Conservation (phyloP, 2,888 invertebrate species). For the Pandemis cinnamomeana region DNA sequence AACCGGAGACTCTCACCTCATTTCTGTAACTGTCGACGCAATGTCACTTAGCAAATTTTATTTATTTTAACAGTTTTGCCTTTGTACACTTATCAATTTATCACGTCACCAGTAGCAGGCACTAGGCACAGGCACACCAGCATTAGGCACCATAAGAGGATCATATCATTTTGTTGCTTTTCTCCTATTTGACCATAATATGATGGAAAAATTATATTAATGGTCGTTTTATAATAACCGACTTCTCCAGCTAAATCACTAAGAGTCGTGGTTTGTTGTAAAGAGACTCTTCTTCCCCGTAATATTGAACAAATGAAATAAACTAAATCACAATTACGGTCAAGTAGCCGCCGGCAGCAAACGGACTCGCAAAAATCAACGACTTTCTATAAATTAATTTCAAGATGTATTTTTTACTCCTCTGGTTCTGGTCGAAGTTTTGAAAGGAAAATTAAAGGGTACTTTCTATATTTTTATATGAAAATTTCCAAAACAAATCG, state of each 20-base stretch:
- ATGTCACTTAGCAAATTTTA: constrained; percentile 42
- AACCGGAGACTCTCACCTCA: not conserved
- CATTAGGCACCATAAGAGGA: no score
- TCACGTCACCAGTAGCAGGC: no score
- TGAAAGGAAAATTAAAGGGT: no score
- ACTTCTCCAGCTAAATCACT: not conserved
- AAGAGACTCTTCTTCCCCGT: not conserved
- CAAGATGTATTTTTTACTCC: not conserved
- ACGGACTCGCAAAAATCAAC: not conserved
- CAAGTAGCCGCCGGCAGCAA: not conserved
- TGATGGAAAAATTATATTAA: no score
- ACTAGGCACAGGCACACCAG: no score
- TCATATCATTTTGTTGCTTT: no score
- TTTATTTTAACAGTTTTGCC: constrained; percentile 17
- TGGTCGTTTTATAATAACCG: no score
- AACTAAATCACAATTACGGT: not conserved
- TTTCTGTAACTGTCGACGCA: constrained; percentile 37
- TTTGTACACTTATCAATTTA: not conserved
- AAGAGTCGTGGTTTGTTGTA: not conserved
- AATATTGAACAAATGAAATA: not conserved
- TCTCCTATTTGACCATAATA: no score
- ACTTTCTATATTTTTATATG: no score
- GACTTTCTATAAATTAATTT: not conserved
- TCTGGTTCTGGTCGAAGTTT: not conserved
- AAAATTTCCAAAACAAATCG: not conserved